A percentile compares a stretch with the other conserved stretches of the same genome.
Evolutionary conservation across 2,888 invertebrate species (phyloP).

Genomic region (Hemistola chrysoprasaria): DNA sequence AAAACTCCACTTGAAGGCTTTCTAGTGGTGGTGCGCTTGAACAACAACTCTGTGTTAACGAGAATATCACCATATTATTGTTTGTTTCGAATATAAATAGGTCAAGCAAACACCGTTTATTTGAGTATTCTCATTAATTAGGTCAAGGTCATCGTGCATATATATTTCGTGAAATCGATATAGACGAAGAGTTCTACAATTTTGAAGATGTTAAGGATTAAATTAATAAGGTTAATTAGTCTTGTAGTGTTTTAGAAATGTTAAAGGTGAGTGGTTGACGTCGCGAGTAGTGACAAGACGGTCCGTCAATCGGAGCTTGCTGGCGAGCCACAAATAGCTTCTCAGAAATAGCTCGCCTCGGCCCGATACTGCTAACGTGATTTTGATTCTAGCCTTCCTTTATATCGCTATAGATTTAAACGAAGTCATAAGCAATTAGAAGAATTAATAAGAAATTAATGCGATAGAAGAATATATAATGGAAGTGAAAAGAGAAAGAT

Average conservation of each 20-base stretch:
- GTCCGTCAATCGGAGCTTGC: slow-evolving; percentile 81
- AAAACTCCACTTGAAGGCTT: slow-evolving; percentile 5
- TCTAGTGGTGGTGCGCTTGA: slow-evolving; percentile 4
- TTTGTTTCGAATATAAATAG: slow-evolving; percentile 36
- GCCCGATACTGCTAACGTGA: slow-evolving; percentile 76
- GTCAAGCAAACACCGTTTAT: slow-evolving; percentile 40
- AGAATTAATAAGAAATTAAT: slow-evolving; percentile 3
- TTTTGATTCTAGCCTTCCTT: slow-evolving; percentile 72
- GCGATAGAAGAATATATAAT: slow-evolving; percentile 18
- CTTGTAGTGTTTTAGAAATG: slow-evolving; percentile 46
- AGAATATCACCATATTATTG: slow-evolving; percentile 12
- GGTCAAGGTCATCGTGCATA: slow-evolving; percentile 73
- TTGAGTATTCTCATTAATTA: slow-evolving; percentile 48
- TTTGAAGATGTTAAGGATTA: slow-evolving; percentile 1
- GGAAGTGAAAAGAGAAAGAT: slow-evolving; percentile 19
- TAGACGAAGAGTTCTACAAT: slow-evolving; percentile 5
- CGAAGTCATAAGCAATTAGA: slow-evolving; percentile 21
- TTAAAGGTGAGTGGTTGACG: slow-evolving; percentile 57
- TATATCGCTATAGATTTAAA: slow-evolving; percentile 41
- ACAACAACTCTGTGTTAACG: slow-evolving; percentile 3
- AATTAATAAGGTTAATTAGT: slow-evolving; percentile 17
- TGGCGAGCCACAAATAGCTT: slow-evolving; percentile 72
- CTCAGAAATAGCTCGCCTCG: slow-evolving; percentile 74
- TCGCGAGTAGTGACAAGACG: slow-evolving; percentile 69
- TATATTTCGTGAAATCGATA: slow-evolving; percentile 28